Evolutionary conservation across 2,888 invertebrate genomes (phyloP).

Genomic region (Deilephila elpenor): DNA sequence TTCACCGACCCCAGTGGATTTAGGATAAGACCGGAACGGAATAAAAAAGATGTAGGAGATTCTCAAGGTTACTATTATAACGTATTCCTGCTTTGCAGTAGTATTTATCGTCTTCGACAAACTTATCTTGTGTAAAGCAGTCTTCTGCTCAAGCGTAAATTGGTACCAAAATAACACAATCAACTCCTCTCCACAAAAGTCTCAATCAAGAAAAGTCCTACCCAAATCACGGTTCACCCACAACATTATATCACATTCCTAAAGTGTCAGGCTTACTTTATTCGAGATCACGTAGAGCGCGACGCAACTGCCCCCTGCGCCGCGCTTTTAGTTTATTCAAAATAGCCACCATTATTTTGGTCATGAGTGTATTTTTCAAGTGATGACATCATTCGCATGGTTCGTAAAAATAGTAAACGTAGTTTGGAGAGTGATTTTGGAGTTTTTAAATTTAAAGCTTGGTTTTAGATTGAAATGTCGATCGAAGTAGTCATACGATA

Average conservation of each 20-base stretch:
- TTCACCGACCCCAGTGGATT: no score
- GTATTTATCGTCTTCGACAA: no score
- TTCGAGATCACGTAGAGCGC: conserved; percentile 71
- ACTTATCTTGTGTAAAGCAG: no score
- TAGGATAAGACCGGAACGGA: no score
- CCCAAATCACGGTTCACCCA: not conserved
- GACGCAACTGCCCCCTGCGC: conserved; percentile 22
- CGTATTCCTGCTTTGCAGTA: no score
- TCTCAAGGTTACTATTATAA: no score
- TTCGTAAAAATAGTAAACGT: conserved; percentile 10
- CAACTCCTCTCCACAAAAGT: not conserved
- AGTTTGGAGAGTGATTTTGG: not conserved
- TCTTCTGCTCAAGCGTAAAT: no score
- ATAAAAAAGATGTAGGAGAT: no score
- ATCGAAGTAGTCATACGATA: no score
- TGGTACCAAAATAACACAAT: not conserved
- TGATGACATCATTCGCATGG: conserved; percentile 19
- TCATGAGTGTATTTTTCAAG: conserved; percentile 26
- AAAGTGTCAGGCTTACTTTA: conserved; percentile 46
- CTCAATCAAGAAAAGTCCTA: not conserved
- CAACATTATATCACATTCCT: conserved; percentile 33
- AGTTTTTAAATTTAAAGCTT: not conserved
- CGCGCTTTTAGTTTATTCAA: conserved; percentile 26
- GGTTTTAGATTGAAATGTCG: no score
- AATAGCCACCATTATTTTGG: conserved; percentile 30